Evolutionary conservation across 1,140 invertebrate genomes (phyloP).

Genomic region (Zaprionus taronus): DNA sequence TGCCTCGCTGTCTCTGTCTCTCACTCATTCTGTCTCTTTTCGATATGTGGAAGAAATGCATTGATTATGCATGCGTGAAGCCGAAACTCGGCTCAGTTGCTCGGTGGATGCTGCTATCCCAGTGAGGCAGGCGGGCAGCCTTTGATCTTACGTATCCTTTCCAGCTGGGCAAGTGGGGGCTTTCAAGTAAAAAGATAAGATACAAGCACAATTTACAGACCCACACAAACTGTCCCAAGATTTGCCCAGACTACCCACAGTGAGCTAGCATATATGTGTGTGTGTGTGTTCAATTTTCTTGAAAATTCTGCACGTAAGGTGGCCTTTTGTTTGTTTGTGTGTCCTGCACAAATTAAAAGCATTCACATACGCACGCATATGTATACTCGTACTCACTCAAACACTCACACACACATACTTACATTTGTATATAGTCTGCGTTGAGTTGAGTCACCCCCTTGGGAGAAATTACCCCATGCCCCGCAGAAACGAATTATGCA

Average conservation of each 20-base stretch:
- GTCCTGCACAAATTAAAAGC: conserved; percentile 76
- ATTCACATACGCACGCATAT: conserved; percentile 61
- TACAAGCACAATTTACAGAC: conserved; percentile 58
- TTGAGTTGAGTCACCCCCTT: conserved; percentile 39
- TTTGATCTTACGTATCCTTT: conserved; percentile 48
- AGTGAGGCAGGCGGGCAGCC: conserved; percentile 15
- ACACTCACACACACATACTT: background rate
- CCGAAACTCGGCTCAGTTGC: conserved; percentile 55
- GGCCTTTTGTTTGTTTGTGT: conserved; percentile 45
- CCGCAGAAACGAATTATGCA: conserved; percentile 68
- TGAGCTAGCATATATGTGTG: conserved; percentile 5
- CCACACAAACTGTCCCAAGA: conserved; percentile 54
- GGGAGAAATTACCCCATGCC: conserved; percentile 69
- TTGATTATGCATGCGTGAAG: conserved; percentile 81
- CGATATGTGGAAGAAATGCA: conserved; percentile 64
- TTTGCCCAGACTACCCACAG: conserved; percentile 49
- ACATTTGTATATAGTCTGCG: conserved; percentile 6
- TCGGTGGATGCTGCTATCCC: conserved; percentile 32
- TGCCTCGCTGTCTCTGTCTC: conserved; percentile 5
- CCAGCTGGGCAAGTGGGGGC: conserved; percentile 39
- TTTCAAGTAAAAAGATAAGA: conserved; percentile 78
- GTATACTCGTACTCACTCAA: background rate
- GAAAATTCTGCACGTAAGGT: conserved; percentile 67
- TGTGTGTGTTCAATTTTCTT: conserved; percentile 67
- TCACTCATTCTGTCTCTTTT: conserved; percentile 25